Percentiles rank a stretch among this genome's conserved stretches.
phyloP scores from a whole-genome alignment of 37 sponge, comb jelly and placozoan genomes.

The Dysidea cf. avara region DNA sequence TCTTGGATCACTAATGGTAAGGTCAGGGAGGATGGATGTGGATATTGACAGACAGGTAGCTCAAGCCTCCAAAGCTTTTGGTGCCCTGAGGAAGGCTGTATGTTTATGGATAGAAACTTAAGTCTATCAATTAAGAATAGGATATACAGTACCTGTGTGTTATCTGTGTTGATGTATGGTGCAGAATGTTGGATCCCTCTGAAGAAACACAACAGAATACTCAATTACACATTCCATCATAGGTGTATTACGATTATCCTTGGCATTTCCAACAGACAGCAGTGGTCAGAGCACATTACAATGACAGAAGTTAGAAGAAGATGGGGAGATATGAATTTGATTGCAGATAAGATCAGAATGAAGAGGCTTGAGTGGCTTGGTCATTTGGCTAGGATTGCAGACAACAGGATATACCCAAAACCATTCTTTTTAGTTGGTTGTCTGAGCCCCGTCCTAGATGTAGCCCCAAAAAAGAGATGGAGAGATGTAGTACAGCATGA shows the following conservation, averaged over 20 bases:
- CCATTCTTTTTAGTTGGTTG: constrained; percentile 23
- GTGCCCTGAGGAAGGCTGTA: constrained; percentile 31
- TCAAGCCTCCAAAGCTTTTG: constrained; percentile 30
- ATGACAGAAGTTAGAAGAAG: constrained; percentile 22
- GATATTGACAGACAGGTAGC: constrained; percentile 22
- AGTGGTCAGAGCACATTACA: constrained; percentile 23
- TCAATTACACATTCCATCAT: constrained; percentile 43
- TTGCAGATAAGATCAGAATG: constrained; percentile 11
- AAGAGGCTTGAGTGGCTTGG: constrained; percentile 33
- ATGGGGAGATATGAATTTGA: constrained; percentile 27
- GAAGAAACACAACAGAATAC: not conserved
- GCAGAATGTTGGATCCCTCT: constrained; percentile 38
- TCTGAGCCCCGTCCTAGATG: constrained; percentile 23
- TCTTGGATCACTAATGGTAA: constrained; percentile 4
- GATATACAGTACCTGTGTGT: constrained; percentile 17
- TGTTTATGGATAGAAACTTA: constrained; percentile 13
- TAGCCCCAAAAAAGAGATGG: constrained; percentile 27
- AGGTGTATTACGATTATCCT: constrained; percentile 36
- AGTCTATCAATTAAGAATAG: constrained; percentile 13
- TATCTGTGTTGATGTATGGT: constrained; percentile 26
- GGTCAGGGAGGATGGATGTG: constrained; percentile 29
- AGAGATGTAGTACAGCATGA: constrained; percentile 17
- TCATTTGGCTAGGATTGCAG: constrained; percentile 24
- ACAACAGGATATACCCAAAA: constrained; percentile 18
- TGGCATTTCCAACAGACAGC: constrained; percentile 25